These are phyloP conservation scores for Meandrusa payeni DNA, from an alignment of 2,888 invertebrate species.

Conservation along the genomic window DNA sequence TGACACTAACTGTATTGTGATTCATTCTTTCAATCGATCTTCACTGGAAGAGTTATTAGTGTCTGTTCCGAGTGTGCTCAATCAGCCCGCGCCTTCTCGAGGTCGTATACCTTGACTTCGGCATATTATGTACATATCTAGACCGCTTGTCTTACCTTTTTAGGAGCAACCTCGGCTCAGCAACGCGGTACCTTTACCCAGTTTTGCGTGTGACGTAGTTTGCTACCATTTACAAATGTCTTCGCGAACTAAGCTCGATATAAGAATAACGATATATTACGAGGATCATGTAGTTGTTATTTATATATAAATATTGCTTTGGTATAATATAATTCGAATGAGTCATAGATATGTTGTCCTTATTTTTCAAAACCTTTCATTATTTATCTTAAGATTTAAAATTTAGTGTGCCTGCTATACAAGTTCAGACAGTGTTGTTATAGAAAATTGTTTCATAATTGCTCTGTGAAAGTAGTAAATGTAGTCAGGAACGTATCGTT, in stretches of 20 bases:
- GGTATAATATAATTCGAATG: too few species aligned
- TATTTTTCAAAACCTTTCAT: too few species aligned
- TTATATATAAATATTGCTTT: conserved; percentile 79
- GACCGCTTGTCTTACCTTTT: conserved; percentile 70
- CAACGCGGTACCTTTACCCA: conserved; percentile 68
- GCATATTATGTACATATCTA: conserved; percentile 60
- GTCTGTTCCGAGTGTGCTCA: conserved; percentile 66
- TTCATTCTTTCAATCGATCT: conserved; percentile 60
- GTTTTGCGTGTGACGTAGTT: conserved; percentile 60
- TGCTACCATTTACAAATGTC: conserved; percentile 76
- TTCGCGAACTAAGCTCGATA: conserved; percentile 82
- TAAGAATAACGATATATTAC: conserved; percentile 85
- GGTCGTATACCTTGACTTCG: conserved; percentile 71
- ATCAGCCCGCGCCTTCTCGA: conserved; percentile 44
- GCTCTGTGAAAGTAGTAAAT: too few species aligned
- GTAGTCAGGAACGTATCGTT: too few species aligned
- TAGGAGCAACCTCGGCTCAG: conserved; percentile 64
- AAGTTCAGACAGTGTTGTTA: too few species aligned
- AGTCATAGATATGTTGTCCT: too few species aligned
- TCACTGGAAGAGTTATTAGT: conserved; percentile 50
- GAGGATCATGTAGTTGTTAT: conserved; percentile 84
- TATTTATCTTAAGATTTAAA: too few species aligned
- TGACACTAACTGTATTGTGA: conserved; percentile 78
- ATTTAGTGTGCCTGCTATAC: too few species aligned
- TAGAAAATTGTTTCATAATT: too few species aligned